These are phyloP conservation scores for Aphaenogaster floridana DNA, from an alignment of 1,140 invertebrate genomes.

Conservation along the genomic window DNA sequence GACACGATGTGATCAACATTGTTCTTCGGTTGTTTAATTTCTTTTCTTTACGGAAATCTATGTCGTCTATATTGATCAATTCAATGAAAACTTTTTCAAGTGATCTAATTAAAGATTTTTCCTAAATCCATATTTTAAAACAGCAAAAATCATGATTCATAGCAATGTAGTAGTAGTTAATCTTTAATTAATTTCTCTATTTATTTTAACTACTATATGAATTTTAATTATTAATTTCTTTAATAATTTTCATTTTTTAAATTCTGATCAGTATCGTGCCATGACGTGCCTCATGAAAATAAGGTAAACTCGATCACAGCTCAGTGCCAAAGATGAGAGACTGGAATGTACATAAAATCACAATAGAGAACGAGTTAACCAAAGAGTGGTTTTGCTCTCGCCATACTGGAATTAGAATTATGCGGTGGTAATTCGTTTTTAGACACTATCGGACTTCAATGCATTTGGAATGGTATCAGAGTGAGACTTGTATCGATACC, in stretches of 20 bases:
- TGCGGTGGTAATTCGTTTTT: slow-evolving; percentile 15
- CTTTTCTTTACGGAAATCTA: not conserved
- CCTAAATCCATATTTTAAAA: not conserved
- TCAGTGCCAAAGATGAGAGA: slow-evolving; percentile 84
- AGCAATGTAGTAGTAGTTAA: not conserved
- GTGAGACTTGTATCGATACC: slow-evolving; percentile 11
- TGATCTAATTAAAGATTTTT: not conserved
- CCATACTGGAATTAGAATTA: slow-evolving; percentile 39
- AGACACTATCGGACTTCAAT: slow-evolving; percentile 19
- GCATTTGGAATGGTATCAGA: slow-evolving; percentile 46
- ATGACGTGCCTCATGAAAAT: slow-evolving; percentile 54
- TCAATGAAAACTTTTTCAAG: not conserved
- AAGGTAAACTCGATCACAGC: slow-evolving; percentile 73
- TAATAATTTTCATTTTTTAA: slow-evolving; percentile 4
- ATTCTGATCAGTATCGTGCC: slow-evolving; percentile 53
- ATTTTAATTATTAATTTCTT: not conserved
- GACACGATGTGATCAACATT: not conserved
- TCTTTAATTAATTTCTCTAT: slow-evolving; percentile 5
- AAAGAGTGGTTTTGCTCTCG: slow-evolving; percentile 79
- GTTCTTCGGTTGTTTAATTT: not conserved
- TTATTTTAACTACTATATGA: not conserved
- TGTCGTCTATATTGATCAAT: not conserved
- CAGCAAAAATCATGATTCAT: not conserved
- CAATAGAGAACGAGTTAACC: slow-evolving; percentile 77
- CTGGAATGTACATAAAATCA: slow-evolving; percentile 78